Percentiles rank a stretch among this genome's conserved stretches.
These are phyloP conservation scores for Stigmatopora nigra DNA, from an alignment of 2,113 vertebrate species.

Conservation along the genomic window DNA sequence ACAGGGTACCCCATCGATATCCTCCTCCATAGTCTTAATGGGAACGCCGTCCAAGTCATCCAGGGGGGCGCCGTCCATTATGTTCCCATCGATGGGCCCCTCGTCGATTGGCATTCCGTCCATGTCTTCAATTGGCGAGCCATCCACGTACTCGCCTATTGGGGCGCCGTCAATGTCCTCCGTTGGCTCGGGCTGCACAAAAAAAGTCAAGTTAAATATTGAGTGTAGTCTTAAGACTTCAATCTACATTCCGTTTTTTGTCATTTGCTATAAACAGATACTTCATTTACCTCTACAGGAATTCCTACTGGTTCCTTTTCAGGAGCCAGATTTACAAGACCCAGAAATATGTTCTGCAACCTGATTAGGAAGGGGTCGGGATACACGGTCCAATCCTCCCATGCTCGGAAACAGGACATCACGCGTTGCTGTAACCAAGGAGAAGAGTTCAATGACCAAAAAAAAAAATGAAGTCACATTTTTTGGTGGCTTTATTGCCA, in stretches of 20 bases:
- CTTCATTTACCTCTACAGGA: constrained; percentile 49
- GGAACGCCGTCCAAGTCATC: constrained; percentile 94
- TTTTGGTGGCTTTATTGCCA: not conserved
- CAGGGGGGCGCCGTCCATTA: constrained; percentile 74
- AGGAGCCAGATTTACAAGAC: constrained; percentile 86
- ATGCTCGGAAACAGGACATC: constrained; percentile 97
- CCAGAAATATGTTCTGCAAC: constrained; percentile 97
- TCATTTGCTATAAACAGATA: no score
- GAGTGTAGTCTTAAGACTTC: not conserved
- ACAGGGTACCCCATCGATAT: constrained; percentile 95
- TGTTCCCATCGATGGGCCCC: constrained; percentile 66
- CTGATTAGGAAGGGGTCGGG: constrained; percentile 98
- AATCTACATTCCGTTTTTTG: no score
- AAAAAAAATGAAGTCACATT: not conserved
- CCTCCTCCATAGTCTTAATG: constrained; percentile 89
- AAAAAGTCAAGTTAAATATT: not conserved
- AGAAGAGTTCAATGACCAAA: not conserved
- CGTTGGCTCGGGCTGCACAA: constrained; percentile 44
- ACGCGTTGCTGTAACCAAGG: constrained; percentile 82
- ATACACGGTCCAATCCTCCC: constrained; percentile 98
- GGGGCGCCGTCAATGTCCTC: constrained; percentile 93
- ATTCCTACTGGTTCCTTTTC: constrained; percentile 73
- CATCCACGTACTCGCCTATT: constrained; percentile 87
- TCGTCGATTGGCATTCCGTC: constrained; percentile 88
- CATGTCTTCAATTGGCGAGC: constrained; percentile 84